phyloP scores from a whole-genome alignment of 2,113 vertebrate species.

The Zosterops hypoxanthus region DNA sequence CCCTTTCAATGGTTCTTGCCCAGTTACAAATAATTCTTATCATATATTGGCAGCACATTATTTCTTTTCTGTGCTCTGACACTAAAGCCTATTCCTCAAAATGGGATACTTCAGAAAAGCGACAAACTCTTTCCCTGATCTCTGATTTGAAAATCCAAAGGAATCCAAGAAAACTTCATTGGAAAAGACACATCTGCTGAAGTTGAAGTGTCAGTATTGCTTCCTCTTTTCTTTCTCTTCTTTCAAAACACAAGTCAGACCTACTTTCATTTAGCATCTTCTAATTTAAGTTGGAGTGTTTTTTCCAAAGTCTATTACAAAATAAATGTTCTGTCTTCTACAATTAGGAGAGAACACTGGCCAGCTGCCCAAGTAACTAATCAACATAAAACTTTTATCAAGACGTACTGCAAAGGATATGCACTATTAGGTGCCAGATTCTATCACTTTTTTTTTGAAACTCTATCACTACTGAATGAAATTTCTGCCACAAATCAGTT shows the following conservation, averaged over 20 bases:
- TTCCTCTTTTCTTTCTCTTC: neutral
- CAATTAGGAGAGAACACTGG: neutral
- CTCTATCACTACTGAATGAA: neutral
- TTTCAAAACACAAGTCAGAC: neutral
- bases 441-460: neutral
- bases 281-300: neutral
- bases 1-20: neutral
- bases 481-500: neutral
- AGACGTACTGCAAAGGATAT: neutral
- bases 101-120: neutral
- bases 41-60: neutral
- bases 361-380: slow-evolving; percentile 13
- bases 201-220: neutral
- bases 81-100: neutral
- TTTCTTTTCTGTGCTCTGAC: neutral
- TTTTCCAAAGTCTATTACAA: neutral
- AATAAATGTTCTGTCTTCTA: slow-evolving; percentile 1
- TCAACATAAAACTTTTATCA: slow-evolving; percentile 14
- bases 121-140: neutral
- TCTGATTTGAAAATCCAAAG: neutral
- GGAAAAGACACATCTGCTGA: neutral
- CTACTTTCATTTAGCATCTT: neutral
- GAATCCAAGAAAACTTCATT: neutral
- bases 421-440: neutral
- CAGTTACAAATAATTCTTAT: neutral